Base-by-base conservation (phyloP, 2,888 invertebrate genomes). In the Blera fallax region DNA sequence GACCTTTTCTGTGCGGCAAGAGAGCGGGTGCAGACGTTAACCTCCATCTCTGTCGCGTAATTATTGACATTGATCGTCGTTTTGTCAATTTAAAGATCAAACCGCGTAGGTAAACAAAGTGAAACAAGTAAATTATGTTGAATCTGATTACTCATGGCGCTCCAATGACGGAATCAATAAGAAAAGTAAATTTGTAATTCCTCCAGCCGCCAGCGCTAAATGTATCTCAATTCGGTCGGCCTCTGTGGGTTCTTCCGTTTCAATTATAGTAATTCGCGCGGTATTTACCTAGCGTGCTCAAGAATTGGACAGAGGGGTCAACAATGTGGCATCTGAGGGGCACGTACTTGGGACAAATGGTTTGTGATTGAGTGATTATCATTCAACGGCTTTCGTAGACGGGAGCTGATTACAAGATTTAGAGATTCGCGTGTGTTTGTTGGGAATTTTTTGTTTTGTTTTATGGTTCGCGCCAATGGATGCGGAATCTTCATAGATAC, bases 11-110 rank as follows among this genome's bases (percentile, higher is more conserved):
- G 40, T 11, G n/a, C 34, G 37, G 14, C 1, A 37, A 8, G n/a
- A 37, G 14, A n/a, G 2, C 64, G 43, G 70, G 32, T 32, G 27
- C 14, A 37, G 18, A 18, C 65, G 50, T 67, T 37, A 70, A 45
- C 56, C 70, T 45, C 18, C 58, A 58, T 21, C 34, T 34, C 32
- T 3, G 58, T 3, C 37, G 34, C 21, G 37, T 43, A 40, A 69
- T 69, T 69, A 69, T 69, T 54, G 69, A 43, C 69, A 69, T 54
- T 54, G 54, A 54, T 69, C 54, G 27, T 69, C 54, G 18, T 69
- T 40, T 73, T 40, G 5, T 50, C 50, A 52, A 54, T 65, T 64
- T 74, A 14, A 27, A 16, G 37, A 60, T 48, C 16, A 37, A 16
- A 16, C n/a, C n/a, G n/a, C 34, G 11, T 45, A 34, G 18, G 21